Evolutionary conservation across 2,797 vertebrate species (phyloP).

Genomic region (Cyclopterus lumpus): DNA sequence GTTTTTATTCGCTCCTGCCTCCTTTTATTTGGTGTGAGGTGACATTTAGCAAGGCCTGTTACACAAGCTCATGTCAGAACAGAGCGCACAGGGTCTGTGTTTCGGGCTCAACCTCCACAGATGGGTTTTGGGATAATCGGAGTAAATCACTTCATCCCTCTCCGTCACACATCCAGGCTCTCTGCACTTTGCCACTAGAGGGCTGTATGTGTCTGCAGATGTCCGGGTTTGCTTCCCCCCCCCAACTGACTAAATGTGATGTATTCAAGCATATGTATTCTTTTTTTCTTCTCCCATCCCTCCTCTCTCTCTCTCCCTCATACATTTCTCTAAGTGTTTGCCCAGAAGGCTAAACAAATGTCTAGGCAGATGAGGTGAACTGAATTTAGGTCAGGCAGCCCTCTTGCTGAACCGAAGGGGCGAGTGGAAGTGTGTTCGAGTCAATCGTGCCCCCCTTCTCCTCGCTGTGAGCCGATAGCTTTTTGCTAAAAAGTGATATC

Average conservation of each 20-base stretch:
- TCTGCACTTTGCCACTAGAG: conserved; percentile 80
- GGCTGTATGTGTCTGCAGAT: conserved; percentile 82
- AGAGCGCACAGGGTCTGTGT: conserved; percentile 47
- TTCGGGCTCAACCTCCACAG: conserved; percentile 62
- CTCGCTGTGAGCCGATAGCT: conserved; percentile 55
- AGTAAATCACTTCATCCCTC: conserved; percentile 51
- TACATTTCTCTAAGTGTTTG: conserved; percentile 88
- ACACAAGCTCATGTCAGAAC: conserved; percentile 57
- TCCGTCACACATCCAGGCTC: conserved; percentile 33
- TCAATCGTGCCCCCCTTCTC: conserved; percentile 71
- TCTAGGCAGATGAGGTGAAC: conserved; percentile 87
- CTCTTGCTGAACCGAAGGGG: conserved; percentile 76
- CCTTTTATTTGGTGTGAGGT: conserved; percentile 52
- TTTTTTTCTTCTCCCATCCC: conserved; percentile 46
- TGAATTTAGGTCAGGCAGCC: conserved; percentile 85
- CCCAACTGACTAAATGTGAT: conserved; percentile 70
- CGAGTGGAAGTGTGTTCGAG: conserved; percentile 72
- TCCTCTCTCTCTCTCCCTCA: conserved; percentile 69
- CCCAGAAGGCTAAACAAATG: conserved; percentile 89
- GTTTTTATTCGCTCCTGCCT: conserved; percentile 38
- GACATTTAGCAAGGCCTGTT: conserved; percentile 49
- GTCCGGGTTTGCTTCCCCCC: conserved; percentile 44
- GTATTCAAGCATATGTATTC: conserved; percentile 81
- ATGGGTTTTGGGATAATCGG: conserved; percentile 66
- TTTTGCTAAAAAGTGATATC: conserved; percentile 61